Percentiles rank a stretch among this genome's conserved stretches.
Evolutionary conservation across 2,888 invertebrate species (phyloP).

Genomic region (Pycnomerus fuliginosus): DNA sequence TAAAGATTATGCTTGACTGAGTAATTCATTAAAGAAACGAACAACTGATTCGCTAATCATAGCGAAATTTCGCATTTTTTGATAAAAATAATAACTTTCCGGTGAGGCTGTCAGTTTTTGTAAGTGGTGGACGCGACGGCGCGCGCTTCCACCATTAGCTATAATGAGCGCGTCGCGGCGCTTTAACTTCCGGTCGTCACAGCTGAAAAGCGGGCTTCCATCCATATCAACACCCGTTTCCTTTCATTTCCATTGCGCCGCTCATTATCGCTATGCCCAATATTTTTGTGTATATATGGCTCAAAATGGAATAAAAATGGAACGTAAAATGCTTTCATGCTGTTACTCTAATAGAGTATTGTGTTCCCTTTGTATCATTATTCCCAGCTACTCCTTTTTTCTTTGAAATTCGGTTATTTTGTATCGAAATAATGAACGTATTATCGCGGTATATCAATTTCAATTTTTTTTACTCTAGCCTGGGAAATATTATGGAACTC

Average conservation of each 20-base stretch:
- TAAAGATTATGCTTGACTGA: conserved; percentile 12
- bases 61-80: conserved; percentile 2
- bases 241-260: conserved; percentile 37
- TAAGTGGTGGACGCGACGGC: conserved; percentile 24
- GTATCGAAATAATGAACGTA: background rate
- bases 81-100: no score
- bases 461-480: background rate
- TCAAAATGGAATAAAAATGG: conserved; percentile 24
- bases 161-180: conserved; percentile 40
- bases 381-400: conserved; percentile 1
- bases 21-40: conserved; percentile 18
- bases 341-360: conserved; percentile 21
- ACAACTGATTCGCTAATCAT: conserved; percentile 2
- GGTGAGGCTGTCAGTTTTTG: conserved; percentile 25
- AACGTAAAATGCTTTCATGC: conserved; percentile 17
- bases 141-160: conserved; percentile 35
- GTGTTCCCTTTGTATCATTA: conserved; percentile 10
- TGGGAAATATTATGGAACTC: background rate
- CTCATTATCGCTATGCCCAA: conserved; percentile 33
- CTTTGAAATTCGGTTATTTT: conserved; percentile 1
- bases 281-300: conserved; percentile 17
- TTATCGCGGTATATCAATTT: background rate
- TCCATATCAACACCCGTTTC: conserved; percentile 39
- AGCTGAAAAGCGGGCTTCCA: conserved; percentile 42
- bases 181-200: conserved; percentile 42